Conservation (phyloP, 2,888 invertebrate species). For the Pseudanteris insignis region DNA sequence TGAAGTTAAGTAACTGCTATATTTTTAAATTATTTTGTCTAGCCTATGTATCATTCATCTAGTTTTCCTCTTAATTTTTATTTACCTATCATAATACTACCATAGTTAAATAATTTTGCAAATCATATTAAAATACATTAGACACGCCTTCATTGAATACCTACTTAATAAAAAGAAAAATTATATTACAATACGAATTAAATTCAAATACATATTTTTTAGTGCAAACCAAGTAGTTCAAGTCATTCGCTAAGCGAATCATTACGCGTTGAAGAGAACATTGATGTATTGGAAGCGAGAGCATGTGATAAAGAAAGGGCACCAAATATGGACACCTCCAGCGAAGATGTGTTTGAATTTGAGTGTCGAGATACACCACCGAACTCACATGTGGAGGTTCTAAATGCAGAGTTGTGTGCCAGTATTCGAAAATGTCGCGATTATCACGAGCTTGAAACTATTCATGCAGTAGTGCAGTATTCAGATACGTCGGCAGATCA, state of each 20-base stretch:
- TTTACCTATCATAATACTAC: no score
- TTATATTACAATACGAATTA: neutral
- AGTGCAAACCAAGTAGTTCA: slow-evolving; percentile 54
- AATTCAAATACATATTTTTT: no score
- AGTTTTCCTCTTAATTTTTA: no score
- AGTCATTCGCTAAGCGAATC: slow-evolving; percentile 60
- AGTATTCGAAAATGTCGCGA: slow-evolving; percentile 52
- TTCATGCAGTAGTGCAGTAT: slow-evolving; percentile 45
- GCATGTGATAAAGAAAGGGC: slow-evolving; percentile 23
- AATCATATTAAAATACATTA: no score
- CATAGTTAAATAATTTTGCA: no score
- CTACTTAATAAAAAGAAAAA: no score
- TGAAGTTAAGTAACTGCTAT: no score
- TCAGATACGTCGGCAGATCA: slow-evolving; percentile 61
- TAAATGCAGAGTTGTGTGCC: slow-evolving; percentile 50
- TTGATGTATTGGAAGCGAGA: slow-evolving; percentile 21
- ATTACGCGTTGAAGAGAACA: slow-evolving; percentile 45
- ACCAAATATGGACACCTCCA: slow-evolving; percentile 56
- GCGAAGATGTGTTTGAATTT: slow-evolving; percentile 58
- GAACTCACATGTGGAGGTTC: slow-evolving; percentile 61
- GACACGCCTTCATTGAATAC: no score
- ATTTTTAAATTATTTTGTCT: no score
- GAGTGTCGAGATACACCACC: slow-evolving; percentile 61
- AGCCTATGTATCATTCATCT: no score
- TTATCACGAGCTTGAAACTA: slow-evolving; percentile 49